Conservation (phyloP, 2,113 vertebrate genomes). For the Alaudala cheleensis region DNA sequence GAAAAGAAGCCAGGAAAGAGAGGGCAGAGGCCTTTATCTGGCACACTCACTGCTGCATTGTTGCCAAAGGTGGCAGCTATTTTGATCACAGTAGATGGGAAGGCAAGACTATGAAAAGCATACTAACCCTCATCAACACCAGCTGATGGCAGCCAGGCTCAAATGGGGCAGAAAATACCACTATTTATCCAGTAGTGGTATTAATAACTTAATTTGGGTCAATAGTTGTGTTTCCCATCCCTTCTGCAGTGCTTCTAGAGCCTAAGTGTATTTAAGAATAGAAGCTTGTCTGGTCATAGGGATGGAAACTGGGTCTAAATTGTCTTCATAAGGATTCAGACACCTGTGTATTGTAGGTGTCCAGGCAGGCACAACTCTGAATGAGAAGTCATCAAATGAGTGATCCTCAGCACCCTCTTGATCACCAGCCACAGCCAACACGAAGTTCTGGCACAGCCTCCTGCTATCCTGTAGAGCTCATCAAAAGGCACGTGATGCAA, state of each 20-base stretch:
- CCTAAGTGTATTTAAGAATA: neutral
- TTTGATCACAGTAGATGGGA: neutral
- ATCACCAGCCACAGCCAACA: neutral
- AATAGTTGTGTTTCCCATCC: neutral
- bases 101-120: neutral
- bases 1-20: neutral
- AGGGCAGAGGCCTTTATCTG: neutral
- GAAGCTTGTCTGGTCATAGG: neutral
- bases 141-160: neutral
- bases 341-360: neutral
- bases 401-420: neutral
- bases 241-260: neutral
- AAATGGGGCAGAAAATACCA: neutral
- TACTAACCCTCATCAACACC: neutral
- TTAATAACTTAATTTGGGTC: neutral
- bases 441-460: neutral
- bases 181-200: neutral
- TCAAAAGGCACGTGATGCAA: neutral
- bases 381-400: neutral
- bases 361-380: neutral
- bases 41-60: neutral
- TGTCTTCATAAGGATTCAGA: neutral
- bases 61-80: constrained; percentile 11
- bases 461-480: neutral
- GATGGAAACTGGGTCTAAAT: neutral